Conservation (phyloP, 2,888 invertebrate species). For the Mesorhabditis sp. region DNA sequence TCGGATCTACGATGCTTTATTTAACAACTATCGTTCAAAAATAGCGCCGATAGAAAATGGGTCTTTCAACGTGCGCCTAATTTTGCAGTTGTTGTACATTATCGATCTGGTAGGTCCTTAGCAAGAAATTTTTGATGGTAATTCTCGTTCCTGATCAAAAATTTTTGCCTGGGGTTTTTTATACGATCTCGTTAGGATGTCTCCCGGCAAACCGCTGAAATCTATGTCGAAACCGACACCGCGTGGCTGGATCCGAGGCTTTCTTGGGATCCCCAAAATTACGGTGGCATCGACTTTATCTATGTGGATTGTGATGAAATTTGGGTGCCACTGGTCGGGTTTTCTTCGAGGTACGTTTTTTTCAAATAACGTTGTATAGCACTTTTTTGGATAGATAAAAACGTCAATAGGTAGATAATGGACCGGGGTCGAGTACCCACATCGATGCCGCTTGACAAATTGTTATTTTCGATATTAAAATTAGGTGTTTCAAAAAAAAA, state of each 20-base stretch:
- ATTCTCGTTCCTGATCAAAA: no score
- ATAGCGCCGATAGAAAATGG: not conserved
- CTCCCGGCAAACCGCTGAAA: not conserved
- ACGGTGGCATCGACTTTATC: slow-evolving; percentile 13
- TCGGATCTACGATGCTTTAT: no score
- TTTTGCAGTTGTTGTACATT: not conserved
- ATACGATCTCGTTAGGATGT: not conserved
- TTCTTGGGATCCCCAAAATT: slow-evolving; percentile 19
- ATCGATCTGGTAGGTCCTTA: not conserved
- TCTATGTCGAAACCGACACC: not conserved
- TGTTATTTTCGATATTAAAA: no score
- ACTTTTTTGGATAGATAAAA: no score
- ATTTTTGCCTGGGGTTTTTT: not conserved
- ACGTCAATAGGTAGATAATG: no score
- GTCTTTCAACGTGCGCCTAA: not conserved
- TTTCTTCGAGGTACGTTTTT: not conserved
- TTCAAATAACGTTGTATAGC: no score
- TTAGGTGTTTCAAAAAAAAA: no score
- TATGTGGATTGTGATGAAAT: not conserved
- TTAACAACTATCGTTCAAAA: no score
- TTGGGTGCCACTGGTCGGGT: not conserved
- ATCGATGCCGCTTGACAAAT: no score
- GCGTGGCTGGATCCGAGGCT: slow-evolving; percentile 15
- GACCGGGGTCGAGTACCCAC: no score
- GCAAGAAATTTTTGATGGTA: no score